Base-by-base conservation (phyloP, 2,888 invertebrate genomes). In the Cephus pulcher region DNA sequence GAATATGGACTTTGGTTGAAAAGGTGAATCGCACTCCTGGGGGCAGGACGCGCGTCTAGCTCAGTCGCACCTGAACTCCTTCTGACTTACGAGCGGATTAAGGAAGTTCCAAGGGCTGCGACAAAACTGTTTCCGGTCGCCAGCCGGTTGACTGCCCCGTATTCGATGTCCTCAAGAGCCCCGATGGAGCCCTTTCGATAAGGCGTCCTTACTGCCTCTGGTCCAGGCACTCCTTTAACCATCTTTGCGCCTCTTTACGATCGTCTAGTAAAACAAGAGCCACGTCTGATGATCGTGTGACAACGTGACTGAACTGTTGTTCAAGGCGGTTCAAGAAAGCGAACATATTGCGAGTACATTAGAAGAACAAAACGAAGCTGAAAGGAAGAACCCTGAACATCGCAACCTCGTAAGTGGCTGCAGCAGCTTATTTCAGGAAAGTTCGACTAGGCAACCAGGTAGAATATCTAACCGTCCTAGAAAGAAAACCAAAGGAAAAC, bases 51-150 rank as follows among this genome's bases (percentile, higher is more conserved):
- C 87, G 86, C 87, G 86, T 85, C 86, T 84, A 77, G 87, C 86
- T 86, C 86, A 84, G 85, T 86, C 86, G 83, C 86, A 80, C 81
- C 82, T 34, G 85, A 87, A 84, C 87, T 86, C 86, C 6, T 84
- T 80, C 86, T 84, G 87, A 86, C 87, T 86, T 87, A 86, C 86
- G 86, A 86, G 87, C 84, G 84, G 86, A 86, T 87, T 86, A 86
- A 86, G 86, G 86, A 86, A 86, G 87, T 86, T 70, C 30, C 12
- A 70, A n/a, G 74, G 11, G 12, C 74, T 3, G 15, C 74, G 34
- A 86, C 80, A 81, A 84, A 84, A 85, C 81, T 83, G 84, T 84
- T 85, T 81, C 83, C 84, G 86, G 85, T 84, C 85, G 83, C 82
- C 81, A 83, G 83, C 82, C 81, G 82, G 83, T 85, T 84, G 82